Evolutionary conservation across 2,888 invertebrate genomes (phyloP).

Genomic region (Cryptocephalus moraei): DNA sequence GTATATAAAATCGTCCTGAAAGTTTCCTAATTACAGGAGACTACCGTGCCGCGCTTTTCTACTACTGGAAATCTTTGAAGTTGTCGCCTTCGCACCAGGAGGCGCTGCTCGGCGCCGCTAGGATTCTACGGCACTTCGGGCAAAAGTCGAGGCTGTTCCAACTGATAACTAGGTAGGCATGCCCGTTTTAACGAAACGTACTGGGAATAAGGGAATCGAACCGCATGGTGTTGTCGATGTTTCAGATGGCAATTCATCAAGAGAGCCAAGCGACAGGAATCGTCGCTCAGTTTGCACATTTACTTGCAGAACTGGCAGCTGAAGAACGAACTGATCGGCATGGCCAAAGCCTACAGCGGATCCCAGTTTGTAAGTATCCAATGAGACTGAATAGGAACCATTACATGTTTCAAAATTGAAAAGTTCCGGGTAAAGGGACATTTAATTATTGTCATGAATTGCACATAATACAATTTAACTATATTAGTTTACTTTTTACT

Average conservation of each 20-base stretch:
- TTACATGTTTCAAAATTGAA: too few relatives aligned
- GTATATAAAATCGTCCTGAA: too few relatives aligned
- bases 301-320: slow-evolving; percentile 43
- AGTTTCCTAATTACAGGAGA: slow-evolving; percentile 42
- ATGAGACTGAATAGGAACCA: too few relatives aligned
- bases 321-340: slow-evolving; percentile 36
- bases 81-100: slow-evolving; percentile 44
- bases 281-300: slow-evolving; percentile 37
- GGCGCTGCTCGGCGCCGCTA: slow-evolving; percentile 50
- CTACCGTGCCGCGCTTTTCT: slow-evolving; percentile 42
- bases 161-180: slow-evolving; percentile 48
- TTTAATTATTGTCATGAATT: too few relatives aligned
- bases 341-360: slow-evolving; percentile 30
- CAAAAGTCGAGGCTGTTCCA: slow-evolving; percentile 57
- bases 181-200: too few relatives aligned
- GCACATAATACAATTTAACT: too few relatives aligned
- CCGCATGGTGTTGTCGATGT: too few relatives aligned
- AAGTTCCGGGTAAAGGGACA: too few relatives aligned
- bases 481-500: too few relatives aligned
- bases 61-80: slow-evolving; percentile 47
- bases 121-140: slow-evolving; percentile 50
- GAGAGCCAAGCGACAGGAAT: slow-evolving; percentile 36
- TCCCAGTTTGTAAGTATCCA: too few relatives aligned
- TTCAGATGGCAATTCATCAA: slow-evolving; percentile 42
- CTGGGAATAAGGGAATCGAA: too few relatives aligned